A percentile compares a stretch with the other conserved stretches of the same genome.
Evolutionary conservation across 2,888 invertebrate species (phyloP).

Genomic region (Leptinotarsa juncta): DNA sequence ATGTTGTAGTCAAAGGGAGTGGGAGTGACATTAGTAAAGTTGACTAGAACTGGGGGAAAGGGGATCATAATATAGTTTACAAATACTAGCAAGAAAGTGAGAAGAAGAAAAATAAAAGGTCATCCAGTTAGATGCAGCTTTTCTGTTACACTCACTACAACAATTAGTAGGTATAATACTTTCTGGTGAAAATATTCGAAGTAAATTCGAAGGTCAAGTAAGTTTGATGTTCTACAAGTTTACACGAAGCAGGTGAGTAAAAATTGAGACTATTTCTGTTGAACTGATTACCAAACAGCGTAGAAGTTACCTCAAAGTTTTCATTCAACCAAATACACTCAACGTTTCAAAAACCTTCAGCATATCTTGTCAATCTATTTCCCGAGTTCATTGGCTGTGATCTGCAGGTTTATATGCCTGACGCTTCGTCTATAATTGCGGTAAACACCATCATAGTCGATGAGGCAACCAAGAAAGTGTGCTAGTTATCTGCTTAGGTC

Average conservation of each 20-base stretch:
- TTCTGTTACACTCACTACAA: background rate
- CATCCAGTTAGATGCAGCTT: background rate
- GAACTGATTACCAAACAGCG: too few relatives aligned
- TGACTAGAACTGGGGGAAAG: background rate
- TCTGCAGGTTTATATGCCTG: too few relatives aligned
- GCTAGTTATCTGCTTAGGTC: too few relatives aligned
- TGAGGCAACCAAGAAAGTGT: too few relatives aligned
- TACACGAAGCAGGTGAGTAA: background rate
- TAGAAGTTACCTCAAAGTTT: too few relatives aligned
- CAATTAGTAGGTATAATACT: background rate
- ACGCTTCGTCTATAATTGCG: too few relatives aligned
- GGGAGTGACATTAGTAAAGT: background rate
- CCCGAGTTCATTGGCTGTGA: too few relatives aligned
- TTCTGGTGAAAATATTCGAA: background rate
- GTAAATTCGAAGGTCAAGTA: background rate
- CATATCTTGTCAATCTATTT: too few relatives aligned
- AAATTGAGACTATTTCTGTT: background rate
- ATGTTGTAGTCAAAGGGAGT: background rate
- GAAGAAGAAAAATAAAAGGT: background rate
- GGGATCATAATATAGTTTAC: constrained; percentile 21
- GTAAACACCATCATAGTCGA: too few relatives aligned
- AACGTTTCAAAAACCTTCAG: too few relatives aligned
- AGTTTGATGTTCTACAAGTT: constrained; percentile 6
- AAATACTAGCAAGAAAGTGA: constrained; percentile 26
- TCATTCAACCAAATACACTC: too few relatives aligned